Evolutionary conservation across 2,797 vertebrate genomes (phyloP), one percentile per base, ranked within the genome.

Genomic region (Acanthurus tractus): DNA sequence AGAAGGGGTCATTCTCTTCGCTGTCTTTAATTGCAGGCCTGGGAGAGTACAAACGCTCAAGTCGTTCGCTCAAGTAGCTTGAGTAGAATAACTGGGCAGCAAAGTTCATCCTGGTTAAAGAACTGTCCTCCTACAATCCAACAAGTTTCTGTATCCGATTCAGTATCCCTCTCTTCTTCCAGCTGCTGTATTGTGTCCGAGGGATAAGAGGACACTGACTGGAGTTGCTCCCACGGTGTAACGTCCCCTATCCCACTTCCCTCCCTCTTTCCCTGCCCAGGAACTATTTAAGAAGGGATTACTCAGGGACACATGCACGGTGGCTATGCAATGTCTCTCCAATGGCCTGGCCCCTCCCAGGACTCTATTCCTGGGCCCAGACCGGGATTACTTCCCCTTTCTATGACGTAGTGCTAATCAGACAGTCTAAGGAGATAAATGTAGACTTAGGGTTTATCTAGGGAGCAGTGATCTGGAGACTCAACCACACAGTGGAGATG

Each of bases 1-100:
- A 98, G 94, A 98, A 98, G 86, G 97, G 97, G 90, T 98, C 97
- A 74, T 96, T 95, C 56, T 97, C 97, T 89, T 97, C 96, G 67
- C 72, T 64, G 69, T 93, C 95, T 88, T 89, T 93, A 52, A 94
- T 84, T 52, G 86, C 87, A 78, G 62, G 92, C 74, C 83, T 90
- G 63, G 94, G 93, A 36, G 89, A 91, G 79, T 85, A 91, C 78
- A 92, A 76, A 40, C 88, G 84, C 59, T 94, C 88, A 4, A 92
- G 88, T 63, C 89, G 82, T 66, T 95, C 96, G 67, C 90, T 95
- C 90, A 95, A 82, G 86, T 94, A 95, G 78, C 93, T 96, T 2
- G 95, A 96, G 90, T 96, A 97, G 90, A 97, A 94, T 66, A 97
- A 93, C 88, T 97, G 97, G n/a, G 96, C 96, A 2, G 95, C 96